A percentile compares a stretch with the other conserved stretches of the same genome.
Conservation (phyloP, 2,888 invertebrate genomes). For the Baronia brevicornis region DNA sequence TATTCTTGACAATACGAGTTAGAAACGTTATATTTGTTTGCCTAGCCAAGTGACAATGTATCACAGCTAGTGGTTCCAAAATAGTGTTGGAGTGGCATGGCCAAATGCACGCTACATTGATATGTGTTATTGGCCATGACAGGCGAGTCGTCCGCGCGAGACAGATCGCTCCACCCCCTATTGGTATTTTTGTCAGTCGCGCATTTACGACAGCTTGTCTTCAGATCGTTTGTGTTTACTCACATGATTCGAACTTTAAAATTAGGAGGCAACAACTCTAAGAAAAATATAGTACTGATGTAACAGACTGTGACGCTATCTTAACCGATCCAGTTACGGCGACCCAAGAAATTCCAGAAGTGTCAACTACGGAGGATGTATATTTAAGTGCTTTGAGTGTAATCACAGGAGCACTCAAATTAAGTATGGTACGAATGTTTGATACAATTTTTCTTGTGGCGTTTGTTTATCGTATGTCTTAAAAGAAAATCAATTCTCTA, state of each 20-base stretch:
- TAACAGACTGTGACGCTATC: background rate
- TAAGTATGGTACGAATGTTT: too few relatives aligned
- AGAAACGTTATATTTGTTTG: constrained; percentile 13
- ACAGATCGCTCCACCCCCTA: constrained; percentile 42
- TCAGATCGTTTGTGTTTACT: constrained; percentile 54
- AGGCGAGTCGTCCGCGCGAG: constrained; percentile 36
- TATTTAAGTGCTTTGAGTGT: too few relatives aligned
- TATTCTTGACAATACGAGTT: background rate
- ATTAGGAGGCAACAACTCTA: constrained; percentile 44
- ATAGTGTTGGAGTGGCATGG: constrained; percentile 56
- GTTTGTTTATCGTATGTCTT: too few relatives aligned
- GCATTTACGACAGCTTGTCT: constrained; percentile 27
- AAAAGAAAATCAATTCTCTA: too few relatives aligned
- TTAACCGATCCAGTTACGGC: too few relatives aligned
- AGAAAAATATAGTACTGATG: too few relatives aligned
- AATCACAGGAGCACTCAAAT: too few relatives aligned
- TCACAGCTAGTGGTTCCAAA: constrained; percentile 36
- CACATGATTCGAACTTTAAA: constrained; percentile 64
- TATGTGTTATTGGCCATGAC: constrained; percentile 66
- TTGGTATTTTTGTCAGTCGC: constrained; percentile 55
- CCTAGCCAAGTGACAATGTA: constrained; percentile 15
- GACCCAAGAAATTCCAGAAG: too few relatives aligned
- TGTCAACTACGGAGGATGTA: too few relatives aligned
- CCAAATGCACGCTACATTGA: constrained; percentile 69
- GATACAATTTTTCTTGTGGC: too few relatives aligned